Evolutionary conservation across 2,113 vertebrate genomes (phyloP), one percentile per base, ranked within the genome.

Genomic region (Atlantisia rogersi): DNA sequence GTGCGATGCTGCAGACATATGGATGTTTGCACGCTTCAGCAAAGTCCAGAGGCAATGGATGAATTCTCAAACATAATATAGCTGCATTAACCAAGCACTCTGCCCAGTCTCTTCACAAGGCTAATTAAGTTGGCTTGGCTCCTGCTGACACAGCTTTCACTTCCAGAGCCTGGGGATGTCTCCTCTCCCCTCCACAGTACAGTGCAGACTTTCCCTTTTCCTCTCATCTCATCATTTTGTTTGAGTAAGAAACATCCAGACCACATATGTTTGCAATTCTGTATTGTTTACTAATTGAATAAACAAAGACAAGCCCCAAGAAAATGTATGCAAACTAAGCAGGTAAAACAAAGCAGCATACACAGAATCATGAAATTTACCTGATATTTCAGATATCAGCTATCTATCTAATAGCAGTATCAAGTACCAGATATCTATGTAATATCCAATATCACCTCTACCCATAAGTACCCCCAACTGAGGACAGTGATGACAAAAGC

Each of bases 111-210:
- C 88, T 83, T 90, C 48, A 42, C 15, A 42, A 64, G 69, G 69
- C 42, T 95, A 86, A 94, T 94, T 94, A 81, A 88, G 37, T 84
- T 92, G 76, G 60, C 56, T 82, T 37, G 11, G 55, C 24, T 91
- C n/a, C 82, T 90, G 89, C 86, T 91, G 89, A 94, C 86, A 46
- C 21, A 89, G 74, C 58, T 95, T 79, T 91, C 62, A 28, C 28
- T 91, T 85, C 31, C 70, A 92, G 24, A 91, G 58, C 74, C 58
- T 64, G 31, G 80, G 63, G 84, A 77, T 67, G 12, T 35, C 68
- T 80, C 24, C 31, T 75, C 17, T 85, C 11, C 29, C 11, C 68
- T 86, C 50, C 46, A 46, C 37, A 39, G 4, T 15, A 31, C 5
- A 16, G 10, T 31, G 19, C 1, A 82, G 70, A 44, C 16, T 79